Base-by-base conservation (phyloP, 2,888 invertebrate species). In the Volucella bombylans region DNA sequence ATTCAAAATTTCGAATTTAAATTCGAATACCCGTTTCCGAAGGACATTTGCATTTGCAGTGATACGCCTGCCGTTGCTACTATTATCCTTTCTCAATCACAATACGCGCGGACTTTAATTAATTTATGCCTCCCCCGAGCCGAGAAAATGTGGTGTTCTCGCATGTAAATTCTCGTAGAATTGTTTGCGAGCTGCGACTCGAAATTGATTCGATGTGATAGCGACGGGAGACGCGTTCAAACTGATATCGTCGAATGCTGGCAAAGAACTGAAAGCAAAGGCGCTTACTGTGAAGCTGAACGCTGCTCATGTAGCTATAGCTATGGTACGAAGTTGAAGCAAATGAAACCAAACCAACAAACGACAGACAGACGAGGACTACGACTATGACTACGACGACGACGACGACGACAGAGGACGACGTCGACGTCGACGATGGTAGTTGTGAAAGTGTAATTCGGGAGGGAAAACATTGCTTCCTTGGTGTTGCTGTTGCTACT, bases 391-490 rank as follows among this genome's bases (percentile, higher is more conserved):
- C 57, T 18, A n/a, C n/a, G n/a, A n/a, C n/a, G n/a, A n/a, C n/a
- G n/a, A 57, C 65, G 54, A 18, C 62, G 59, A 62, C 54, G 47
- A 15, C 15, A 15, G 18, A 31, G 18, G 23, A 14, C n/a, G 15
- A 11, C 54, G 38, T 6, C 52, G 52, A 15, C 65, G 54, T 15
- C 49, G 15, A 15, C 38, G 15, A 54, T 43, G 47, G 14, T 39
- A 69, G 85, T 72, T 81, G 85, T 76, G 81, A 81, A 85, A 77
- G 81, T 85, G 81, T 85, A 81, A 72, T 72, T 74, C 68, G 72
- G 76, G 76, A 68, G 80, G 81, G 71, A 78, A 85, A 85, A 85
- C 85, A 81, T 81, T 62, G 74, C 69, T 74, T 76, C 79, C 50
- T 85, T 85, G 74, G 80, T 65, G 74, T 67, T 83, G 68, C 59